These are phyloP conservation scores for Zosterops pallidus DNA, from an alignment of 2,113 vertebrate species.

Conservation along the genomic window DNA sequence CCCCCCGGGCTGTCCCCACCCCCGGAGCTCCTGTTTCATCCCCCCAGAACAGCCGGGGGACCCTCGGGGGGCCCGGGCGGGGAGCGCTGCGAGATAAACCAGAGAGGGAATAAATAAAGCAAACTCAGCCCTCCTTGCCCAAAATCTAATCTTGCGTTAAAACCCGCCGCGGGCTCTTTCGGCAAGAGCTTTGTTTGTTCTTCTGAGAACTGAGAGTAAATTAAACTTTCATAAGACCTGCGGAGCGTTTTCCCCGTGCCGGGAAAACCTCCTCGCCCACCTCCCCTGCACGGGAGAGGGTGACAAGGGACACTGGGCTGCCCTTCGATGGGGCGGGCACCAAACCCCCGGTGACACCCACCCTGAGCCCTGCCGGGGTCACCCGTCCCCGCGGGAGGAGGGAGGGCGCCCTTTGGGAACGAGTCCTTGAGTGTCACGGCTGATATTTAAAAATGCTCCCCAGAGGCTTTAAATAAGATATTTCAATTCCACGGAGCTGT, in stretches of 20 bases:
- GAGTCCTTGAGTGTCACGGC: conserved; percentile 75
- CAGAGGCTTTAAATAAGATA: conserved; percentile 76
- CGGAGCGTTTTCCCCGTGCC: not conserved
- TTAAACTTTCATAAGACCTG: conserved; percentile 59
- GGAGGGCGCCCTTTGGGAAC: conserved; percentile 46
- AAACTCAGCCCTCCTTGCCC: not conserved
- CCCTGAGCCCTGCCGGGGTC: not conserved
- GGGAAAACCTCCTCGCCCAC: not conserved
- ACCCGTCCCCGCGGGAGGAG: not conserved
- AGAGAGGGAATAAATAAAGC: conserved; percentile 27
- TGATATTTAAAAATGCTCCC: conserved; percentile 77
- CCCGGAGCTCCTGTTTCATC: not conserved
- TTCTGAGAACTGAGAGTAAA: conserved; percentile 39
- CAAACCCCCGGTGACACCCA: not conserved
- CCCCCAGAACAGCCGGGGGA: not conserved
- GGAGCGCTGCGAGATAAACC: not conserved
- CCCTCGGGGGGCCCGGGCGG: not conserved
- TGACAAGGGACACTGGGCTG: not conserved
- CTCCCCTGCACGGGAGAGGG: rapidly evolving
- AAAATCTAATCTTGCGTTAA: conserved; percentile 52
- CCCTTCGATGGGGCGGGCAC: not conserved
- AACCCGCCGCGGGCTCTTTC: conserved; percentile 33
- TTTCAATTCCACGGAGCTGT: conserved; percentile 78
- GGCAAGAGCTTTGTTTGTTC: conserved; percentile 63
- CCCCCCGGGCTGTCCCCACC: not conserved